Percentiles rank a stretch among this genome's conserved stretches.
Evolutionary conservation across 2,113 vertebrate species (phyloP).

Genomic region (Xenus cinereus): DNA sequence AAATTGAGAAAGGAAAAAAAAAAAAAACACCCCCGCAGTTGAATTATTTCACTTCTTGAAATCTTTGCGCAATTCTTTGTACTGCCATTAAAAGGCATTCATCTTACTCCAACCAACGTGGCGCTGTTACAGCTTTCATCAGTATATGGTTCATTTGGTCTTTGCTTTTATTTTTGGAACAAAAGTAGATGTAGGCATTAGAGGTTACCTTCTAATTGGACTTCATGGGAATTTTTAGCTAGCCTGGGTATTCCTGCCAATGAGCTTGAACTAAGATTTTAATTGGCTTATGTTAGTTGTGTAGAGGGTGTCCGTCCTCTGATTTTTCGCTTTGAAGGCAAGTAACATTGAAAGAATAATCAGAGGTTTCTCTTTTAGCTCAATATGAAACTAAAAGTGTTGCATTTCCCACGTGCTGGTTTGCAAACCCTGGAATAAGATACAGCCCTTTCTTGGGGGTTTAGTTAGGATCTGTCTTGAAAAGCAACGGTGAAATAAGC

Average conservation of each 20-base stretch:
- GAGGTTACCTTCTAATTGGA: constrained; percentile 17
- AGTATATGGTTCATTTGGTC: constrained; percentile 26
- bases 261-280: constrained; percentile 56
- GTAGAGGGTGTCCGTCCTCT: neutral
- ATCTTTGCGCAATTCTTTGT: neutral
- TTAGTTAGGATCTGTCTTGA: neutral
- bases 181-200: constrained; percentile 58
- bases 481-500: neutral
- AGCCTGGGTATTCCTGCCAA: neutral
- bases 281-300: constrained; percentile 32
- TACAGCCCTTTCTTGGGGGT: neutral
- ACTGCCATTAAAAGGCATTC: neutral
- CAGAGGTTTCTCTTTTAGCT: neutral
- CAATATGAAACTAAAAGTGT: neutral
- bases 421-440: neutral
- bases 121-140: neutral
- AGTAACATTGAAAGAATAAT: neutral
- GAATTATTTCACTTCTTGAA: neutral
- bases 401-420: neutral
- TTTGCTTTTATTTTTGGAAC: constrained; percentile 47
- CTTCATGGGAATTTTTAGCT: constrained; percentile 3
- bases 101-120: neutral
- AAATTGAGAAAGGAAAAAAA: neutral
- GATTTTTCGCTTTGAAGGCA: neutral
- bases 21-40: neutral